phyloP scores from a whole-genome alignment of 2,888 invertebrate species.

The Candidula unifasciata region DNA sequence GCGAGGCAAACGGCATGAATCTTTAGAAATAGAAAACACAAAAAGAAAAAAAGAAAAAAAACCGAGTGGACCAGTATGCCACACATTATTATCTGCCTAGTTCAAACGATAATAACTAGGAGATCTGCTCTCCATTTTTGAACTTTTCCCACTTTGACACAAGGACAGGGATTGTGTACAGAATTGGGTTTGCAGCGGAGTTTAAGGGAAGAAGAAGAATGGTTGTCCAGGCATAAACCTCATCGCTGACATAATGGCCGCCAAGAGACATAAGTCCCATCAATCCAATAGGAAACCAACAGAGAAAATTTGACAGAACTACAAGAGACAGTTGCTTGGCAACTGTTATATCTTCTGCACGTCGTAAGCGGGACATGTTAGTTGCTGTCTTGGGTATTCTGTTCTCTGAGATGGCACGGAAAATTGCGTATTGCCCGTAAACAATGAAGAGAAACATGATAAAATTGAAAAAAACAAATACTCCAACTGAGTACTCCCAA shows the following conservation, averaged over 20 bases:
- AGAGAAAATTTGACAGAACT: slow-evolving; percentile 68
- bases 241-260: no score
- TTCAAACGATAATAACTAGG: no score
- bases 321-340: slow-evolving; percentile 70
- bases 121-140: no score
- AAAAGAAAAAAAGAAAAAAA: no score
- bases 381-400: background rate
- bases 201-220: slow-evolving; percentile 31
- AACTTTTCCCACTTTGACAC: slow-evolving; percentile 1
- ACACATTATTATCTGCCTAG: no score
- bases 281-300: slow-evolving; percentile 69
- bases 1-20: no score
- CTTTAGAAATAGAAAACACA: no score
- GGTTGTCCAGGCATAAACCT: no score
- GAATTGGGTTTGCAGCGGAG: slow-evolving; percentile 14
- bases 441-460: slow-evolving; percentile 1
- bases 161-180: slow-evolving; percentile 11
- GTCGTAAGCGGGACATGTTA: background rate
- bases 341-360: slow-evolving; percentile 57
- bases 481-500: background rate
- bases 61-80: no score
- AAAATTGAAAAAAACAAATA: no score
- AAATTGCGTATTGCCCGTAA: background rate
- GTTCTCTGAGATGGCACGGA: no score
- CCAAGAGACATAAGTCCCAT: slow-evolving; percentile 28